Percentiles rank a stretch among this genome's conserved stretches.
phyloP scores from a whole-genome alignment of 2,888 invertebrate species.

The Campoplex capitator region DNA sequence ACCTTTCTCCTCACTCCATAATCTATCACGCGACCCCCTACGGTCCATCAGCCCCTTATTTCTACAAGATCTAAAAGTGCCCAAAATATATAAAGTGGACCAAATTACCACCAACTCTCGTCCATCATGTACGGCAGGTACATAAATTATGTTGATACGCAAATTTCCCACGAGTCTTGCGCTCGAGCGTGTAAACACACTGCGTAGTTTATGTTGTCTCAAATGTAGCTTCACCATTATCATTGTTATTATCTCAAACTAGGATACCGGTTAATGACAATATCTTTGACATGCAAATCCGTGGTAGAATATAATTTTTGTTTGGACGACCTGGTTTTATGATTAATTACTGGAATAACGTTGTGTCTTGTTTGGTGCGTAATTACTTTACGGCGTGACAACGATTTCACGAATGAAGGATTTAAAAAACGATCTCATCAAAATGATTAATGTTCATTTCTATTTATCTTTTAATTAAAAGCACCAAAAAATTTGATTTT shows the following conservation, averaged over 20 bases:
- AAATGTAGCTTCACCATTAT: background rate
- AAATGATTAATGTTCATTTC: slow-evolving; percentile 22
- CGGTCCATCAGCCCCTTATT: background rate
- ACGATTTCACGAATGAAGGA: background rate
- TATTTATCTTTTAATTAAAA: background rate
- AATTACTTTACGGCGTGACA: background rate
- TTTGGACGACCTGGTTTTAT: background rate
- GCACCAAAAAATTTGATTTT: background rate
- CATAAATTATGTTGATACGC: slow-evolving; percentile 33
- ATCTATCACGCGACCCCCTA: background rate
- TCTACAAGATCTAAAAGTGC: slow-evolving; percentile 1
- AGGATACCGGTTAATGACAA: background rate
- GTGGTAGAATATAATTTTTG: background rate
- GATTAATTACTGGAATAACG: slow-evolving; percentile 4
- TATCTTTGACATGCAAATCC: background rate
- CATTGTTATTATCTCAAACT: slow-evolving; percentile 17
- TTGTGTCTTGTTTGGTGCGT: background rate
- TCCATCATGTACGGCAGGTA: slow-evolving; percentile 22
- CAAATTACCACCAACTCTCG: slow-evolving; percentile 22
- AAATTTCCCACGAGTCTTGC: slow-evolving; percentile 29
- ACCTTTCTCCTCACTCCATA: background rate
- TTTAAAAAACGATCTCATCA: slow-evolving; percentile 21
- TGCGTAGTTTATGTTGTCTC: background rate
- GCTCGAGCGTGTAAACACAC: slow-evolving; percentile 31
- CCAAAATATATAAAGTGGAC: background rate